Percentiles rank a stretch among this genome's conserved stretches.
phyloP scores from a whole-genome alignment of 2,888 invertebrate species.

The Seira musarum region DNA sequence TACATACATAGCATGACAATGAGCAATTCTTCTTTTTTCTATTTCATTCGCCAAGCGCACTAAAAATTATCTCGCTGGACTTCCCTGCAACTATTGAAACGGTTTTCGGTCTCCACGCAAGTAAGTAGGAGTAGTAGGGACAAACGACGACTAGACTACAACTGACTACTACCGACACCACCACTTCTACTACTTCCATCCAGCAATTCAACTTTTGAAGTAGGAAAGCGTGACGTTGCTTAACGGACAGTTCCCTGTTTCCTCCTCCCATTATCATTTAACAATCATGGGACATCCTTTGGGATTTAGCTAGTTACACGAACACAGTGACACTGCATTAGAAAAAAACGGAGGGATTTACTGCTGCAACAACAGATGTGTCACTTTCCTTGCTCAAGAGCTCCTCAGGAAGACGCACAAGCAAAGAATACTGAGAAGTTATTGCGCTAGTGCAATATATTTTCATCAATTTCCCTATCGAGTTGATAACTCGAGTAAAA shows the following conservation, averaged over 20 bases:
- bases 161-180: no score
- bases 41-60: background rate
- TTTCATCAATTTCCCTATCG: constrained; percentile 36
- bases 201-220: constrained; percentile 1
- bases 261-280: constrained; percentile 34
- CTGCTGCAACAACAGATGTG: constrained; percentile 44
- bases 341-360: constrained; percentile 38
- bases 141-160: no score
- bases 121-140: no score
- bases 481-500: constrained; percentile 5
- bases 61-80: constrained; percentile 4
- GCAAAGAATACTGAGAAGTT: background rate
- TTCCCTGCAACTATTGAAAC: no score
- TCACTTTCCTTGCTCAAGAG: constrained; percentile 17
- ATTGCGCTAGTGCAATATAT: constrained; percentile 27
- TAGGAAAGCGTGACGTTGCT: constrained; percentile 39
- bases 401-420: background rate
- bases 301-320: constrained; percentile 12
- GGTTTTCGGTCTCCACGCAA: no score
- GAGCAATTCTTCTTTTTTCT: constrained; percentile 7
- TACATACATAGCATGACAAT: constrained; percentile 15
- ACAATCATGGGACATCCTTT: constrained; percentile 18
- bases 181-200: background rate
- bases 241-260: constrained; percentile 29
- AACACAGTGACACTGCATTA: constrained; percentile 18